Base-by-base conservation (phyloP, 2,113 vertebrate genomes). In the Catharus bicknelli region DNA sequence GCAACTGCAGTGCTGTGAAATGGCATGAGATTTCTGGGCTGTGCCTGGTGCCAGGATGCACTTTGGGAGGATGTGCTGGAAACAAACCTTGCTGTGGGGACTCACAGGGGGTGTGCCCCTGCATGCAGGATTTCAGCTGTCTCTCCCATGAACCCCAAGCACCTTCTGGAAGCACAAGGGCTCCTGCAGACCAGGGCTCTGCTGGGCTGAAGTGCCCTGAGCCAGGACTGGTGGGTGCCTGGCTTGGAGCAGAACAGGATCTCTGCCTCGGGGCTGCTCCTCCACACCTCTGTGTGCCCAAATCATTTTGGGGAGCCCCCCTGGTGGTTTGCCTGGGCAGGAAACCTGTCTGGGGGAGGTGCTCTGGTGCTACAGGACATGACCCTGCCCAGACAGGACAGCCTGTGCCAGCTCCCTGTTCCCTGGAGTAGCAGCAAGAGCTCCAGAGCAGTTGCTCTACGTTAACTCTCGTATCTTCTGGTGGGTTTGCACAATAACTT, bases 41-140 rank as follows among this genome's bases (percentile, higher is more conserved):
- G 4, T 64, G 42, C 45, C 55, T 45, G 59, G 32, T 74, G 34
- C 19, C 1, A 1, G 2, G 4, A 22, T 8, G 9, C 0, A 0
- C n/a, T 40, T 26, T 34, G 59, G 59, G 36, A 85, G 23, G 75
- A 15, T 16, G 36, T 13, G 38, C 76, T 42, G 69, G 13, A 11
- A 77, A 43, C 59, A 81, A 13, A n/a, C 19, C n/a, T 30, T 21
- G 38, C 67, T 13, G 16, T 14, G 45, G 40, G 40, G 30, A 20
- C 45, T 36, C n/a, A 5, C 5, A 2, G 1, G 63, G 47, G 40
- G 82, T 3, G 2, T 8, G 57, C 50, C 18, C 58, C 30, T 26
- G 2, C 1, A 2, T 2, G 59, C 22, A 2, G 34, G 20, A 20
- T 59, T 75, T 53, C 69, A 64, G 62, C 2, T 2, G 6, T 11